These are phyloP conservation scores for human DNA, from an alignment of 2,113 vertebrate species.

Conservation along the genomic window GRCh38 chr5:37217001-37217500, in stretches of 20 bases:
- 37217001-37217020: not conserved
- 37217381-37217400: no score
- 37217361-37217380: no score
- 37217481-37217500: no score
- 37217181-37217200: not conserved
- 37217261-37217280: not conserved
- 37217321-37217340: no score
- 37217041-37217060: not conserved
- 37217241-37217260: not conserved
- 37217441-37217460: no score
- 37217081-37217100: not conserved
- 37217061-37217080: not conserved
- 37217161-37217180: not conserved
- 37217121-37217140: not conserved
- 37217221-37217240: not conserved
- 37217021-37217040: not conserved
- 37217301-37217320: not conserved
- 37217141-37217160: not conserved
- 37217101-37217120: not conserved
- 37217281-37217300: not conserved
- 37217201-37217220: not conserved
- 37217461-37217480: no score
- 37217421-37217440: no score
- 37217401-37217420: no score
- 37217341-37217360: no score